phyloP scores from a whole-genome alignment of 2,797 vertebrate genomes.

The Lophius americanus region DNA sequence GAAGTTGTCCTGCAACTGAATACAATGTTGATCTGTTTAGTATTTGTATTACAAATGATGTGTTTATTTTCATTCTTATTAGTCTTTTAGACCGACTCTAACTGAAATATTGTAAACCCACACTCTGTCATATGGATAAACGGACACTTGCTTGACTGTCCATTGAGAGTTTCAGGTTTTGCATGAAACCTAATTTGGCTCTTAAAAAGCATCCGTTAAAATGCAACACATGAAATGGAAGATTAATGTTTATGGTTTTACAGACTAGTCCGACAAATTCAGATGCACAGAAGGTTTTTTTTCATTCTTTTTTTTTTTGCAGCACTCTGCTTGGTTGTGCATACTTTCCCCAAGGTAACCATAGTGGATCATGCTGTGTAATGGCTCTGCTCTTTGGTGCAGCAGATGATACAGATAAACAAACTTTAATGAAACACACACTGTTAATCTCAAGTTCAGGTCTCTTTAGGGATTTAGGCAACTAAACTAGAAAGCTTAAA shows the following conservation, averaged over 20 bases:
- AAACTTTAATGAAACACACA: constrained; percentile 4
- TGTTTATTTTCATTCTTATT: too few species aligned
- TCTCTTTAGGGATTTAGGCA: constrained; percentile 24
- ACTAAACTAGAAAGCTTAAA: constrained; percentile 1
- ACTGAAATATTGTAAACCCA: too few species aligned
- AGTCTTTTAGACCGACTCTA: too few species aligned
- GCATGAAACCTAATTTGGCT: not conserved
- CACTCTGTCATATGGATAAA: too few species aligned
- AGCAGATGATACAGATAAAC: constrained; percentile 9
- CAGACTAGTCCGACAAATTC: not conserved
- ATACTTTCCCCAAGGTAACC: constrained; percentile 33
- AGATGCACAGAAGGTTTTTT: not conserved
- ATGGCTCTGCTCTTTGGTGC: constrained; percentile 23
- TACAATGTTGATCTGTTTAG: too few species aligned
- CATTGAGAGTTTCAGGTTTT: too few species aligned
- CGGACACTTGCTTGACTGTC: too few species aligned
- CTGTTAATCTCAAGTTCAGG: constrained; percentile 26
- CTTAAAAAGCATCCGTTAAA: constrained; percentile 5
- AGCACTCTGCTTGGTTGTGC: not conserved
- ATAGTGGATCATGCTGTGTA: constrained; percentile 9
- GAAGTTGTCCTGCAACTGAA: too few species aligned
- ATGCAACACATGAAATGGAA: not conserved
- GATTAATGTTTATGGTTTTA: not conserved
- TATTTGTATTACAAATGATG: too few species aligned
- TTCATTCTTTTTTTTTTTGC: not conserved